Percentiles rank a stretch among this genome's conserved stretches.
Evolutionary conservation across 2,113 vertebrate genomes (phyloP).

Genomic region (Lagopus leucura): DNA sequence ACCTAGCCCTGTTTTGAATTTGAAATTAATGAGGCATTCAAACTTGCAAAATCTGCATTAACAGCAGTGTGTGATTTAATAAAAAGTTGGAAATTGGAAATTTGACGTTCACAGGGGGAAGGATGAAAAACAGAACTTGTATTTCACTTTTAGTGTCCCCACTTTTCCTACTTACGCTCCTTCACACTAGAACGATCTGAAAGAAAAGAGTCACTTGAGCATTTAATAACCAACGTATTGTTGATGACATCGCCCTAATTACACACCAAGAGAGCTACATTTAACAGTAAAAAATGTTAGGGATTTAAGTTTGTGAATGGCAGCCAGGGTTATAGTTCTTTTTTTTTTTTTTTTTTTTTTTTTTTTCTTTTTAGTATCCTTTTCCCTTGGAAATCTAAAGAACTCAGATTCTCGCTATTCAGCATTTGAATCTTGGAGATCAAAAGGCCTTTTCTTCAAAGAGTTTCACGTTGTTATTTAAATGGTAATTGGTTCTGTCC

Average conservation of each 20-base stretch:
- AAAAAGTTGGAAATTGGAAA: not conserved
- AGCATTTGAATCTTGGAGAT: conserved; percentile 59
- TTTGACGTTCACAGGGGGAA: not conserved
- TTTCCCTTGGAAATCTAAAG: conserved; percentile 55
- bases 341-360: not conserved
- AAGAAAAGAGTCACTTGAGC: not conserved
- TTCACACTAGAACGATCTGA: not conserved
- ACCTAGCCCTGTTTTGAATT: not conserved
- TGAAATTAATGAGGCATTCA: conserved; percentile 13
- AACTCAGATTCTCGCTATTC: conserved; percentile 54
- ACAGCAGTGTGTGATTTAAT: not conserved
- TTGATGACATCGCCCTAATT: not conserved
- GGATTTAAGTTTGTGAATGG: conserved; percentile 11
- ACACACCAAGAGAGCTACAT: not conserved
- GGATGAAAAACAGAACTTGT: not conserved
- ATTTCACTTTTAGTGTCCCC: not conserved
- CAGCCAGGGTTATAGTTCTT: not conserved
- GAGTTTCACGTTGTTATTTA: conserved; percentile 72
- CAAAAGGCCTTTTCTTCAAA: conserved; percentile 74
- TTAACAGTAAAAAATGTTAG: conserved; percentile 39
- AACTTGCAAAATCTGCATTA: not conserved
- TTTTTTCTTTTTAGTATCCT: not conserved
- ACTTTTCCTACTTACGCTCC: not conserved
- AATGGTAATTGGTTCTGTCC: conserved; percentile 72
- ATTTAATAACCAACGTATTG: conserved; percentile 9